Evolutionary conservation across 2,113 vertebrate species (phyloP).

Genomic region (Odobenus rosmarus): DNA sequence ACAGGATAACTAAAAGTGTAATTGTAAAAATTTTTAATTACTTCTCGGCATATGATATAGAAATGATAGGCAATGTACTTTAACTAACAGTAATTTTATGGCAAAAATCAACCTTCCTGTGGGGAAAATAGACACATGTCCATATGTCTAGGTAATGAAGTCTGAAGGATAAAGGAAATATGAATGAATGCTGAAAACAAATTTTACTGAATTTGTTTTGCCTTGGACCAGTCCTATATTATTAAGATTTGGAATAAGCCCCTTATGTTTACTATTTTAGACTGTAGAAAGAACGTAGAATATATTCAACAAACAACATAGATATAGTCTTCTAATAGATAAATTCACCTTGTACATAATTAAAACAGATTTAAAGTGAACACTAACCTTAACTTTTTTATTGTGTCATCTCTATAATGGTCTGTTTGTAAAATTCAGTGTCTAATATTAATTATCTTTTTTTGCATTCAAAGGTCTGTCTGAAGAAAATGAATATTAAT

Average conservation of each 20-base stretch:
- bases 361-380: not conserved
- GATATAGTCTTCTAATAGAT: not conserved
- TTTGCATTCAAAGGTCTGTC: not conserved
- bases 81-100: not conserved
- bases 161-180: conserved; percentile 15
- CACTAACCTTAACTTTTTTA: not conserved
- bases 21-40: conserved; percentile 29
- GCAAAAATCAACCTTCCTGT: not conserved
- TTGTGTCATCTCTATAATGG: not conserved
- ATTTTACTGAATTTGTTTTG: not conserved
- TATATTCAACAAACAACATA: not conserved
- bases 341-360: not conserved
- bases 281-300: not conserved
- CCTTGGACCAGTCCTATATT: not conserved
- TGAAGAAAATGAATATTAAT: not conserved
- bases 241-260: not conserved
- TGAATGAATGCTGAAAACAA: not conserved
- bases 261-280: not conserved
- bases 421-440: not conserved
- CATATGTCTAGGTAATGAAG: not conserved
- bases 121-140: not conserved
- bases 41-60: not conserved
- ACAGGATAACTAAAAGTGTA: conserved; percentile 12
- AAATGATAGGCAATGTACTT: conserved; percentile 28
- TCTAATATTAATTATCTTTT: not conserved